Evolutionary conservation across 2,888 invertebrate species (phyloP), one percentile per base, ranked within the genome.

Genomic region (Drosophila niveifrons): DNA sequence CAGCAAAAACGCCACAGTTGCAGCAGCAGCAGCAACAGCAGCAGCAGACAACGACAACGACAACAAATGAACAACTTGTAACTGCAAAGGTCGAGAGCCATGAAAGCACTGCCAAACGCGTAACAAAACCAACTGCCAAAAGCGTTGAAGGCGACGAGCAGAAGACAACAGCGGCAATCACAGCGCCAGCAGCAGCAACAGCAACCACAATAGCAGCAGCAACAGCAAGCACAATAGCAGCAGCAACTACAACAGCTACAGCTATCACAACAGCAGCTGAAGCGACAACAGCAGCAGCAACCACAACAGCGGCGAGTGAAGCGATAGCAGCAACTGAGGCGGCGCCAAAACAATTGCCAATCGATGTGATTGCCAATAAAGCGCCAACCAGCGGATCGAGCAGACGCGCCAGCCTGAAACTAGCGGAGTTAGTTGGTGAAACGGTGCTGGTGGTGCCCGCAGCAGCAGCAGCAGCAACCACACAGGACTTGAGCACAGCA

Each of bases 371-470:
- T 75, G 71, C 68, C 85, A 90, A 87, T 90, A 82, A 80, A 78
- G 68, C 79, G 73, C 69, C 67, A 86, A 64, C 80, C 76, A 83
- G 73, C 78, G 80, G 82, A 58, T 62, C 69, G 73, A 90, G 52
- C 78, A 78, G 90, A 77, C 82, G 78, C 69, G 64, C 67, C 67
- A 81, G 85, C 74, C 76, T 75, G 64, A 79, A 80, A 71, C 46
- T 82, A 73, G 71, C 72, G 44, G 80, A 89, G 68, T 75, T 90
- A 64, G 79, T 89, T 56, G 83, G 82, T 72, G 90, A 82, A 74
- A 77, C 84, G 63, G 69, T 84, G 65, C 75, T 83, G 77, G 75
- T 84, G 63, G 72, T 75, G 64, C 75, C 87, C 57, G 70, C 66
- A 71, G 11, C 56, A 43, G 29, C 67, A 61, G 39, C 56, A 58